Evolutionary conservation across 2,888 invertebrate genomes (phyloP).

Genomic region (Ypsolopha sequella): DNA sequence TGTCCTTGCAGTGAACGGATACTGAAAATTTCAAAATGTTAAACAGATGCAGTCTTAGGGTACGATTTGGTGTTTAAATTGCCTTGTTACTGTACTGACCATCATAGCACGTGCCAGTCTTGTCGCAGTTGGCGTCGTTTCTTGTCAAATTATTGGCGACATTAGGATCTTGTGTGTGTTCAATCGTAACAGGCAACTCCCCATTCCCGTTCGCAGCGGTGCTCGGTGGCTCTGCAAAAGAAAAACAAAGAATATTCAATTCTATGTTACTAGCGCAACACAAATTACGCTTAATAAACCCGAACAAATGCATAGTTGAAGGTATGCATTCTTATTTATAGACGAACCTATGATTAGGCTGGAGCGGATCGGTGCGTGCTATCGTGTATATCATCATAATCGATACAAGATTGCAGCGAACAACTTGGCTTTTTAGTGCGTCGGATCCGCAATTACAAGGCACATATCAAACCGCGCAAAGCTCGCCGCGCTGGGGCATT

Average conservation of each 20-base stretch:
- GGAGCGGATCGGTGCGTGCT: constrained; percentile 28
- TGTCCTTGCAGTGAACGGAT: constrained; percentile 94
- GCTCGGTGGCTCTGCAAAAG: constrained; percentile 63
- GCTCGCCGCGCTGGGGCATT: constrained; percentile 29
- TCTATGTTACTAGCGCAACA: constrained; percentile 1
- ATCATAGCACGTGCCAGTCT: constrained; percentile 95
- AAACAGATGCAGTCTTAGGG: constrained; percentile 5
- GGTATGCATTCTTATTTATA: constrained; percentile 23
- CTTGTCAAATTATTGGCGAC: constrained; percentile 79
- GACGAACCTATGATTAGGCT: constrained; percentile 35
- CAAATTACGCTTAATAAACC: constrained; percentile 19
- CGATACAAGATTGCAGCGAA: constrained; percentile 46
- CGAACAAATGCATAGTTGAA: constrained; percentile 31
- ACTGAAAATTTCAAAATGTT: constrained; percentile 68
- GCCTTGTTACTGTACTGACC: constrained; percentile 67
- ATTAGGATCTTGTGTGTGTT: constrained; percentile 80
- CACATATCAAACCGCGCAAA: constrained; percentile 10
- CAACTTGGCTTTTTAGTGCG: constrained; percentile 33
- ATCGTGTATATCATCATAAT: constrained; percentile 40
- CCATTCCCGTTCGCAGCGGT: constrained; percentile 33
- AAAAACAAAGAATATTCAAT: constrained; percentile 15
- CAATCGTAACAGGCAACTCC: constrained; percentile 80
- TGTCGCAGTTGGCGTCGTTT: constrained; percentile 90
- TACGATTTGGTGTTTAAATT: neutral
- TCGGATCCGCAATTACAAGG: constrained; percentile 41